A percentile compares a stretch with the other conserved stretches of the same genome.
Conservation (phyloP, 2,113 vertebrate species). For the Carassius auratus region DNA sequence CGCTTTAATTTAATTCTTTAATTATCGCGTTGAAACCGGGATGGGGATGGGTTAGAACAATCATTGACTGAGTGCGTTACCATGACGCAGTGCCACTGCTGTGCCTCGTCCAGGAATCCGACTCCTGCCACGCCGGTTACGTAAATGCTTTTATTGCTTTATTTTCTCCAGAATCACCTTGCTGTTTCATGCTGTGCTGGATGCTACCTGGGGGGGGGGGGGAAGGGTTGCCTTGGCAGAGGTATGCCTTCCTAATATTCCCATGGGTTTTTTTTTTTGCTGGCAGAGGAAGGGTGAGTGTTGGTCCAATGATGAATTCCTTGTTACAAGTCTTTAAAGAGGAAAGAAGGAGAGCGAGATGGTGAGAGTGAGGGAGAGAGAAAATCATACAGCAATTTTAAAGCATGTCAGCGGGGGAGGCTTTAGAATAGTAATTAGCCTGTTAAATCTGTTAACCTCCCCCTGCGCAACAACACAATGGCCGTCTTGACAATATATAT, state of each 20-base stretch:
- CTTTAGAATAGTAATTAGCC: slow-evolving; percentile 53
- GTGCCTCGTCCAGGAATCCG: not conserved
- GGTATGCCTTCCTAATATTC: not conserved
- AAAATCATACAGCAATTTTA: slow-evolving; percentile 55
- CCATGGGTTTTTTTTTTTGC: not conserved
- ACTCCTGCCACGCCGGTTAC: not conserved
- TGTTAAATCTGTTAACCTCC: slow-evolving; percentile 57
- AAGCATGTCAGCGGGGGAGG: slow-evolving; percentile 51
- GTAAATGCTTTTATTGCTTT: slow-evolving; percentile 16
- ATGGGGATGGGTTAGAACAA: slow-evolving; percentile 6
- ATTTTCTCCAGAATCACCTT: slow-evolving; percentile 31
- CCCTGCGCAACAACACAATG: slow-evolving; percentile 47
- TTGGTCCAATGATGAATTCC: slow-evolving; percentile 35
- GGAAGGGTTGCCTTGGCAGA: slow-evolving; percentile 13
- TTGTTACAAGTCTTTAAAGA: slow-evolving; percentile 22
- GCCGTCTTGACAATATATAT: slow-evolving; percentile 11
- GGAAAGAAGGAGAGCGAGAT: slow-evolving; percentile 19
- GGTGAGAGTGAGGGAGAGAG: slow-evolving; percentile 5
- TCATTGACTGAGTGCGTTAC: slow-evolving; percentile 20
- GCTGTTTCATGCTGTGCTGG: not conserved
- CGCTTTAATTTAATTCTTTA: slow-evolving; percentile 54
- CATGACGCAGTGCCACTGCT: not conserved
- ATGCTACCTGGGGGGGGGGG: not conserved
- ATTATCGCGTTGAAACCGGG: not conserved
- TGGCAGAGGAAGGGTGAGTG: not conserved